phyloP scores from a whole-genome alignment of 1,140 invertebrate genomes.

The Hylaeus volcanicus region DNA sequence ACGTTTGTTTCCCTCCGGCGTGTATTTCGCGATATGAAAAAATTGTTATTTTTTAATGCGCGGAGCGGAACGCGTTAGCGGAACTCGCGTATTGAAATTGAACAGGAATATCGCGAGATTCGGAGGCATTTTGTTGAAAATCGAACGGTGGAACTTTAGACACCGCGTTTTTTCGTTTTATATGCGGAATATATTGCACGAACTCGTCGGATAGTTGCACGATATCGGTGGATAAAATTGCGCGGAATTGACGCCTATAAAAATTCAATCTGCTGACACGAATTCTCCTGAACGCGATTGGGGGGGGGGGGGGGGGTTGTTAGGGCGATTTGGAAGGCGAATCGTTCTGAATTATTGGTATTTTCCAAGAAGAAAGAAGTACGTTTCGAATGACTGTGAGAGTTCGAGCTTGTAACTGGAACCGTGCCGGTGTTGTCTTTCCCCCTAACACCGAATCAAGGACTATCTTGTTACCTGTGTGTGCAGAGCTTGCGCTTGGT shows the following conservation, averaged over 20 bases:
- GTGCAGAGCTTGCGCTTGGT: conserved; percentile 29
- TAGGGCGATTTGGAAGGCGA: background rate
- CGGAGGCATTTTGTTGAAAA: background rate
- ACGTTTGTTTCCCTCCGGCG: background rate
- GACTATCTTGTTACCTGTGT: conserved; percentile 50
- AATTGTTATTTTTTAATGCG: conserved; percentile 20
- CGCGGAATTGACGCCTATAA: background rate
- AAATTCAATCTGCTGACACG: background rate
- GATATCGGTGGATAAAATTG: background rate
- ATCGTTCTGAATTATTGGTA: too few species aligned
- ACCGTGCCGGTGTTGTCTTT: conserved; percentile 14
- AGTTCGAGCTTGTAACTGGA: background rate
- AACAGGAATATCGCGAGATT: conserved; percentile 7
- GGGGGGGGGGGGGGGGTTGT: too few species aligned
- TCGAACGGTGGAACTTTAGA: background rate
- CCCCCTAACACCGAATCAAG: conserved; percentile 36
- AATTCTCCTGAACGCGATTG: background rate
- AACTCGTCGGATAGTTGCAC: background rate
- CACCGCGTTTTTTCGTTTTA: background rate
- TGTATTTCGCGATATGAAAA: background rate
- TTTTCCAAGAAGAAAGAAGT: too few species aligned
- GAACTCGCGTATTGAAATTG: conserved; percentile 5
- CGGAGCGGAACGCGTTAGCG: background rate
- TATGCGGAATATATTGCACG: background rate
- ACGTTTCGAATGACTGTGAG: too few species aligned